Base-by-base conservation (phyloP, 2,797 vertebrate genomes). In the Sebastes nivosus region DNA sequence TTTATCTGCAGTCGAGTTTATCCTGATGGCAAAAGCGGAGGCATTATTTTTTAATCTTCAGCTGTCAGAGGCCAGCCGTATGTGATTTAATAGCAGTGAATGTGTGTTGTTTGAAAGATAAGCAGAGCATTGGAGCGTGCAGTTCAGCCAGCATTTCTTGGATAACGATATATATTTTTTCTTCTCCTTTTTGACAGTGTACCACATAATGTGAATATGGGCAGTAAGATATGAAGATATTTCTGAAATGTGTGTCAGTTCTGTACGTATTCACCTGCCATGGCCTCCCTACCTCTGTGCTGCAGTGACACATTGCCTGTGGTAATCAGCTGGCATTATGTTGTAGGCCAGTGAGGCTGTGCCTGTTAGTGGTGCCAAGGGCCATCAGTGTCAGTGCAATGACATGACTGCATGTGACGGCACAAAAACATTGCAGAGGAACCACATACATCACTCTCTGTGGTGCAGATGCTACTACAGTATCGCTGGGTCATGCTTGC, bases 361-460 rank as follows among this genome's bases (percentile, higher is more conserved):
- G 75, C 25, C 42, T 13, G 65, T 54, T 68, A 71, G 78, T 74
- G 63, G n/a, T 4, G 34, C 63, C 36, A 24, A 42, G 11, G 82
- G 79, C 79, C 78, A 14, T 88, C 79, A 70, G 70, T 81, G 83
- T 90, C 91, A 86, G 65, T 1, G 67, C 22, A 2, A 24, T 83
- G 89, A 93, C 83, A 66, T 81, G 83, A 93, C 67, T 11, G 75
- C 22, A 18, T 76, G 78, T 77, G 92, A 91, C 88, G 87, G 88
- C 64, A 67, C 22, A 24, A 78, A 84, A 75, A 77, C 85, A 86
- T 78, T 67, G 79, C 83, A 81, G 61, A 86, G 81, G 78, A 85
- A 67, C 54, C 59, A 1, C 32, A 75, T 36, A 80, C 73, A 76
- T 80, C 64, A 22, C 67, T 78, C 68, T 67, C 8, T 81, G 67